Base-by-base conservation (phyloP, 1,140 invertebrate genomes). In the Maniola jurtina region DNA sequence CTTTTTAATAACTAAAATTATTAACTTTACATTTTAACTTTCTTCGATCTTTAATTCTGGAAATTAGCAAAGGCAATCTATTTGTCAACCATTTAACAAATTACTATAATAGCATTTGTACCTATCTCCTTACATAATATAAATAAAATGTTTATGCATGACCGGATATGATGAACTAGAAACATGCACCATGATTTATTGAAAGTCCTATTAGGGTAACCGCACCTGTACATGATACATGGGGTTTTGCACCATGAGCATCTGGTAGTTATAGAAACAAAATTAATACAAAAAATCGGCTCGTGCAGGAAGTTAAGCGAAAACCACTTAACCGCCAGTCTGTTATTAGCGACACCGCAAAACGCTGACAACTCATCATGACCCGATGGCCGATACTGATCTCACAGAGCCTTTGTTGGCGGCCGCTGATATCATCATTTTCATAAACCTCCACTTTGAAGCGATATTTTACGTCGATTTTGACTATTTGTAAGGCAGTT, bases 281-380 rank as follows among this genome's bases (percentile, higher is more conserved):
- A 59, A 40, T 38, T 54, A 59, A 45, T 34, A 48, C 36, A 61
- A 66, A 66, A 61, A 66, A 61, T 47, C 50, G 14, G 64, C 64
- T 66, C 64, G 64, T 65, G 64, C 64, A 65, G 56, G 14, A 34
- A 25, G 25, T 38, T 59, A 50, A 40, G 13, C 48, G 56, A 38
- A 56, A 42, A 40, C 64, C 59, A 56, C 52, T 66, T 38, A 45
- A 15, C 2, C 9, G 6, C 35, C 9, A 45, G 35, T 33, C 35
- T 54, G 40, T 45, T 38, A 52, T 56, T 66, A 66, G 13, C 48
- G 14, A 61, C 34, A 15, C 38, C 64, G 50, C 58, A 54, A 55
- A 66, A 45, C 52, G 50, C 48, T 61, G 64, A 66, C 64, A 60
- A 61, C 57, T 61, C 1, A 13, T 7, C 10, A 48, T 48, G n/a